These are phyloP conservation scores for Tetramorium simillimum DNA, from an alignment of 1,140 invertebrate genomes.

Conservation along the genomic window DNA sequence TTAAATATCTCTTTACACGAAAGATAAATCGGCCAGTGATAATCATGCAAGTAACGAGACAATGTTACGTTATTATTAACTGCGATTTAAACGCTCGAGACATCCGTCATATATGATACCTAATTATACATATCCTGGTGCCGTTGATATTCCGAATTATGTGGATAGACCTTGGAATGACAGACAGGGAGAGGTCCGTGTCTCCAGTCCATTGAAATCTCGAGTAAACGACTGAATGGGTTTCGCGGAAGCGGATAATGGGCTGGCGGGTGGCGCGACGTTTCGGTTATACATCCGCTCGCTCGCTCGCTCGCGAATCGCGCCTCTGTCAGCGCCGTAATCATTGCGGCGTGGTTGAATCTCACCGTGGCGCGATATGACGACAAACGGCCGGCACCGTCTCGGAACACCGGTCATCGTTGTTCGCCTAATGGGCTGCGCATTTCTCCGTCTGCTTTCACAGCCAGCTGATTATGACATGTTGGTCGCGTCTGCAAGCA, in stretches of 20 bases:
- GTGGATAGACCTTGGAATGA: constrained; percentile 74
- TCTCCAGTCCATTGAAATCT: constrained; percentile 69
- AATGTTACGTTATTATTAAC: constrained; percentile 49
- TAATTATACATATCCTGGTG: constrained; percentile 42
- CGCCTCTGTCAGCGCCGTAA: constrained; percentile 56
- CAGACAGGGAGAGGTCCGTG: constrained; percentile 38
- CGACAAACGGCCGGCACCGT: constrained; percentile 70
- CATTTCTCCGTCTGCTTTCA: constrained; percentile 84
- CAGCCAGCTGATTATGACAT: constrained; percentile 85
- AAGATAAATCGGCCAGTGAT: constrained; percentile 38
- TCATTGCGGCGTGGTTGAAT: constrained; percentile 50
- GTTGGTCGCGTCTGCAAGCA: constrained; percentile 80
- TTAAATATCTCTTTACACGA: constrained; percentile 2
- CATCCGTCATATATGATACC: constrained; percentile 53
- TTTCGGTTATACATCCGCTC: neutral
- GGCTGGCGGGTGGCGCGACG: constrained; percentile 46
- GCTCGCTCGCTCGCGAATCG: constrained; percentile 48
- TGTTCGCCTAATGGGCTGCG: constrained; percentile 83
- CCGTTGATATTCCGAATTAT: constrained; percentile 64
- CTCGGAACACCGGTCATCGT: constrained; percentile 79
- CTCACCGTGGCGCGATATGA: constrained; percentile 56
- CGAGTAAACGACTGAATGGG: constrained; percentile 69
- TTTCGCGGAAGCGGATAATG: constrained; percentile 71
- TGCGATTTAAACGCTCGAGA: constrained; percentile 36
- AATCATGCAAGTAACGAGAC: constrained; percentile 40